Percentiles rank a stretch among this genome's conserved stretches.
Evolutionary conservation across 2,888 invertebrate species (phyloP).

Genomic region (Drosophila barbarae): DNA sequence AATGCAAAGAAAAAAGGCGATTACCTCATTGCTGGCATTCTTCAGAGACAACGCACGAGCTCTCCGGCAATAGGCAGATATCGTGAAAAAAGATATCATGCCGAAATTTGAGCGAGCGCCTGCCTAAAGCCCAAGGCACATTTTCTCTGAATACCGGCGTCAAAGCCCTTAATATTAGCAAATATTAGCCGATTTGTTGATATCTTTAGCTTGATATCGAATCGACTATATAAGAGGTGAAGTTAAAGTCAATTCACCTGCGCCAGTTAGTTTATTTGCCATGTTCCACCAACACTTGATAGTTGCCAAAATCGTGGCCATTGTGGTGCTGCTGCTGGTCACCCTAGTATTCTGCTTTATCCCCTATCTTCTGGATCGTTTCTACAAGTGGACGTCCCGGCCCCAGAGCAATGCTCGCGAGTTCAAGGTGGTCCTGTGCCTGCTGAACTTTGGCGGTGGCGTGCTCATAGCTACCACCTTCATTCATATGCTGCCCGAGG

Average conservation of each 20-base stretch:
- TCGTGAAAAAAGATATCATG: conserved; percentile 16
- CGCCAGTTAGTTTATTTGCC: conserved; percentile 5
- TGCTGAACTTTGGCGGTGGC: conserved; percentile 90
- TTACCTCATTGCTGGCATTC: background rate
- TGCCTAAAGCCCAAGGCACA: background rate
- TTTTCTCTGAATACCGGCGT: background rate
- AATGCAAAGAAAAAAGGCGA: conserved; percentile 1
- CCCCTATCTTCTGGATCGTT: conserved; percentile 85
- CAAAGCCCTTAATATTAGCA: conserved; percentile 23
- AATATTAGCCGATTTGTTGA: conserved; percentile 17
- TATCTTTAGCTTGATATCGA: conserved; percentile 22
- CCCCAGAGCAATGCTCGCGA: conserved; percentile 70
- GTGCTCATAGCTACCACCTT: conserved; percentile 86
- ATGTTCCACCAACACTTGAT: conserved; percentile 45
- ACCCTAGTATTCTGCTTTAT: conserved; percentile 88
- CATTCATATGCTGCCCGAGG: conserved; percentile 85
- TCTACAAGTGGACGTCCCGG: conserved; percentile 83
- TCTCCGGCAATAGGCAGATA: conserved; percentile 18
- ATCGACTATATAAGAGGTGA: conserved; percentile 25
- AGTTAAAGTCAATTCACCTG: background rate
- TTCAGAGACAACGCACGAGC: background rate
- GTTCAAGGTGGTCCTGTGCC: conserved; percentile 81
- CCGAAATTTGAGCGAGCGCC: conserved; percentile 4
- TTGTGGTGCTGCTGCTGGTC: conserved; percentile 87
- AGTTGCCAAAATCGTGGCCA: conserved; percentile 87